Percentiles rank a stretch among this genome's conserved stretches.
phyloP scores from a whole-genome alignment of 2,888 invertebrate genomes.

The Hetaerina titia region DNA sequence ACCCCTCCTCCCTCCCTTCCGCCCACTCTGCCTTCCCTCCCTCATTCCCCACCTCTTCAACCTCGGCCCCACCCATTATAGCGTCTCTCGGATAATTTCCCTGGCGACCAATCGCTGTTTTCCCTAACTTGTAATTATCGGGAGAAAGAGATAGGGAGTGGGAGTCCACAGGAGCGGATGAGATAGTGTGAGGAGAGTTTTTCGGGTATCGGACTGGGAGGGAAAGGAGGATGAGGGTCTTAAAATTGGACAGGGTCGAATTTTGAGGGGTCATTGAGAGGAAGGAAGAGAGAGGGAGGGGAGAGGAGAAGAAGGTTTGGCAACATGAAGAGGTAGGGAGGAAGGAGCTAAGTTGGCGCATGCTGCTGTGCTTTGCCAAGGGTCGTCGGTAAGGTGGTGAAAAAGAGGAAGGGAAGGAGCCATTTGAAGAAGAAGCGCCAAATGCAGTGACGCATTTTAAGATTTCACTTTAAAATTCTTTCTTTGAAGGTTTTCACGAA shows the following conservation, averaged over 20 bases:
- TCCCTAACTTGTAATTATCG: constrained; percentile 67
- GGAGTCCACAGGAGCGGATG: constrained; percentile 28
- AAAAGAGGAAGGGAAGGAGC: not conserved
- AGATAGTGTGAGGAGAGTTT: constrained; percentile 18
- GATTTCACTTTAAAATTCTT: too few species aligned
- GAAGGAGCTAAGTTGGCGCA: not conserved
- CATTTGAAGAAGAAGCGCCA: too few species aligned
- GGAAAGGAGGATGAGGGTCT: not conserved
- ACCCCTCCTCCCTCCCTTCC: not conserved
- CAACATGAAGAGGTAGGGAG: not conserved
- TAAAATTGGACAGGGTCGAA: not conserved
- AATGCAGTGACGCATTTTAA: too few species aligned
- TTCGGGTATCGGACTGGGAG: not conserved
- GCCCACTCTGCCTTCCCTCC: not conserved
- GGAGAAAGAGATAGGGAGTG: not conserved
- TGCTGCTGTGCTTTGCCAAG: not conserved
- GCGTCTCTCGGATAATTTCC: constrained; percentile 62
- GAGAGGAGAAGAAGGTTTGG: not conserved
- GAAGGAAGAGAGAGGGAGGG: not conserved
- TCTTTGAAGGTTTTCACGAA: too few species aligned
- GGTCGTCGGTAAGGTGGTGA: not conserved
- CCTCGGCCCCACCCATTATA: constrained; percentile 21
- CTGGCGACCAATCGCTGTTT: constrained; percentile 66
- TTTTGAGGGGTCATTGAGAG: not conserved
- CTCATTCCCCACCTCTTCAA: not conserved